These are phyloP conservation scores for Cavia porcellus DNA, from an alignment of 2,113 vertebrate species.

Conservation along the genomic window DNA sequence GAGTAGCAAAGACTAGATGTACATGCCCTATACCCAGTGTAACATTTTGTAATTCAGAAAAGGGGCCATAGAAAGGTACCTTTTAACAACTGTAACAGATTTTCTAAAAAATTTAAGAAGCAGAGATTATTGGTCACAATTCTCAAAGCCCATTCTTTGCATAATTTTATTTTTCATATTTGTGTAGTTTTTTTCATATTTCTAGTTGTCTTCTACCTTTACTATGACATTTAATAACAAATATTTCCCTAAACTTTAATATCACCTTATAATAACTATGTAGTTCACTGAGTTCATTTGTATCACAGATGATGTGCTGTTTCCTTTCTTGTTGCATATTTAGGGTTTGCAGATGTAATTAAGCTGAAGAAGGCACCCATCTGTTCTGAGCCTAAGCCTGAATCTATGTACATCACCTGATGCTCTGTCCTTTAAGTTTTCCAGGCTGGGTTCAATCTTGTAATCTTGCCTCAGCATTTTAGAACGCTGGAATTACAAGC, in stretches of 20 bases:
- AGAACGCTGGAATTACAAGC: background rate
- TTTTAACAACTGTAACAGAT: background rate
- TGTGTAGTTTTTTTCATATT: conserved; percentile 10
- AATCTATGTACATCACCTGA: background rate
- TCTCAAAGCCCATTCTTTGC: background rate
- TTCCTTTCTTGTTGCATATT: background rate
- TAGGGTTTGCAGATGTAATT: background rate
- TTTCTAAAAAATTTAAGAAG: background rate
- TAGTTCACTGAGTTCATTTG: background rate
- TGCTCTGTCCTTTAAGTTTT: background rate
- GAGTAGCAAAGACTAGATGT: background rate
- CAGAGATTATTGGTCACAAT: background rate
- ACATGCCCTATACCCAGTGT: no score
- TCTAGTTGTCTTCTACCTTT: background rate
- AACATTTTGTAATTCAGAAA: no score
- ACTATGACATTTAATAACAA: background rate
- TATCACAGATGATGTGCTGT: background rate
- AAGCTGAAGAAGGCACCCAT: background rate
- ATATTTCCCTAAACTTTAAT: background rate
- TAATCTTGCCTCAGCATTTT: background rate
- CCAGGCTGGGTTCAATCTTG: background rate
- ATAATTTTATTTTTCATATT: background rate
- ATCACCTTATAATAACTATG: background rate
- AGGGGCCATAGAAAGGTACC: background rate
- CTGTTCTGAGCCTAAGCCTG: background rate